Evolutionary conservation across 2,888 invertebrate genomes (phyloP).

Genomic region (Trachelus stipa): DNA sequence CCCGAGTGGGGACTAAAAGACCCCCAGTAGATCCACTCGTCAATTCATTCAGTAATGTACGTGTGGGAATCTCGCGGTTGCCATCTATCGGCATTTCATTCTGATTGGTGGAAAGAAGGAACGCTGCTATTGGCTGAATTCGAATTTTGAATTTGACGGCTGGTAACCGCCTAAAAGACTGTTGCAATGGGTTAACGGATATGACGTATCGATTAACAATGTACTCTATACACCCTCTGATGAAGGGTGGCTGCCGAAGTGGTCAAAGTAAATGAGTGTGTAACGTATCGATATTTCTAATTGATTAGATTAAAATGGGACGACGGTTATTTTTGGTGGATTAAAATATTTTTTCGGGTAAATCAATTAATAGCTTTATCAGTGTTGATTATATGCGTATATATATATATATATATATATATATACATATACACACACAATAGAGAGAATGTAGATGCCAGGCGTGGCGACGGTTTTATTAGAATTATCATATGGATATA

Average conservation of each 20-base stretch:
- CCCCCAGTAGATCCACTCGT: conserved; percentile 34
- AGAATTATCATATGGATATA: neutral
- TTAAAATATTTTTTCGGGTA: too few relatives aligned
- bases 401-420: neutral
- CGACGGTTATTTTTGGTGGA: neutral
- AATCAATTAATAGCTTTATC: too few relatives aligned
- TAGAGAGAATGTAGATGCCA: neutral
- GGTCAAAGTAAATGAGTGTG: neutral
- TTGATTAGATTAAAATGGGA: conserved; percentile 5
- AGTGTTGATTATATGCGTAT: neutral
- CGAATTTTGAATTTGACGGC: neutral
- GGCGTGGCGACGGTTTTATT: conserved; percentile 15
- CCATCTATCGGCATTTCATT: neutral
- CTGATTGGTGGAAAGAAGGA: neutral
- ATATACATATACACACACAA: too few relatives aligned
- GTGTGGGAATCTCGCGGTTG: conserved; percentile 14
- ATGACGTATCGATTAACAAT: neutral
- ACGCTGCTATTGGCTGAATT: neutral
- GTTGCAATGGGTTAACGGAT: neutral
- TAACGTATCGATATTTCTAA: conserved; percentile 3
- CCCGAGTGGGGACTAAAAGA: conserved; percentile 2
- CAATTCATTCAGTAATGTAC: conserved; percentile 13
- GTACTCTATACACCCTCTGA: neutral
- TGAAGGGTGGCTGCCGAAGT: neutral
- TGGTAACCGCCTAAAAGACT: neutral